Base-by-base conservation (phyloP, 2,113 vertebrate species). In the Aptenodytes patagonicus region DNA sequence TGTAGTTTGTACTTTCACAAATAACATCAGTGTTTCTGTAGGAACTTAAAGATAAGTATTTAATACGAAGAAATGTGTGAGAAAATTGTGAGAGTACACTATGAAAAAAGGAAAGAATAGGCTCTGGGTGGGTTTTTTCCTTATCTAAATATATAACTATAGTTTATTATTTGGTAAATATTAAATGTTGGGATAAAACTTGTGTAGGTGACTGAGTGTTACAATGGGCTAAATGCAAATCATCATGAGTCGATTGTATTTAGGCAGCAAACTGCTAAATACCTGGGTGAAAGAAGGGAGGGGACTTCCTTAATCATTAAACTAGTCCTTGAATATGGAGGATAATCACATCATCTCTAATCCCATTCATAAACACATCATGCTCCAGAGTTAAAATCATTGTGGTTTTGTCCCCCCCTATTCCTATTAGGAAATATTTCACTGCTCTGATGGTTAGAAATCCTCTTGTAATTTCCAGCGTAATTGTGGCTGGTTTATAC, bases 201-300 rank as follows among this genome's bases (percentile, higher is more conserved):
- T 65, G 52, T 62, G 61, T 78, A 88, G 60, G 42, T 61, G 22
- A 62, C 64, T 26, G 25, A 62, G 42, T 40, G 36, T 52, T 78
- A 84, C 80, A 95, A 71, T 42, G 25, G 40, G 6, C 76, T 83
- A 79, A 93, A 93, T 49, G 83, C 71, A 87, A 95, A 90, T 71
- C 29, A 87, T 38, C 11, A 3, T 4, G 5, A 64, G 10, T 61
- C 80, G 54, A 49, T 93, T 93, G 86, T 97, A 78, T 86, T 95
- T 87, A 84, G 73, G 69, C 71, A 96, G 68, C 60, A 96, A 86
- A 47, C n/a, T 90, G 85, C 85, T 94, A 81, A 94, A 95, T 93
- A 94, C 57, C 32, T 36, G 44, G 28, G 15, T 92, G 75, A 88
- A 90, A 72, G 70, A 83, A 88, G 46, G 84, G 68, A 93, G 54